Percentiles rank a stretch among this genome's conserved stretches.
These are phyloP conservation scores for Nomada ruficornis DNA, from an alignment of 2,888 invertebrate species.

Conservation along the genomic window DNA sequence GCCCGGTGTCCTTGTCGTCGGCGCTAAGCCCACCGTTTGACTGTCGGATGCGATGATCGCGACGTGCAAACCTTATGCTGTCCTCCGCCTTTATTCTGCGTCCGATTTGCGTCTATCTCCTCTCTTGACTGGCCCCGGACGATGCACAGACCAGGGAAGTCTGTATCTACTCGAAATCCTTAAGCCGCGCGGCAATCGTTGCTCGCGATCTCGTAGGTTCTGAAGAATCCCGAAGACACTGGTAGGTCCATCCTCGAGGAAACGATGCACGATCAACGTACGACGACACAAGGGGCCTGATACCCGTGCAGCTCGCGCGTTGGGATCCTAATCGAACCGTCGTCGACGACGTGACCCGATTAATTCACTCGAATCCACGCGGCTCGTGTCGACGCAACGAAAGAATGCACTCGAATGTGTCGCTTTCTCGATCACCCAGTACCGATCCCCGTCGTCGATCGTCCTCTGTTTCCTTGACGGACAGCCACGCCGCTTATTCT, in stretches of 20 bases:
- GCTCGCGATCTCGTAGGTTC: constrained; percentile 57
- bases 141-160: constrained; percentile 4
- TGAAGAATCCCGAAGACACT: constrained; percentile 63
- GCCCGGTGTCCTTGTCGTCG: constrained; percentile 75
- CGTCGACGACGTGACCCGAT: constrained; percentile 5
- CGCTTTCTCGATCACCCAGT: background rate
- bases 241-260: constrained; percentile 71
- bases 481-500: background rate
- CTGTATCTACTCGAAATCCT: constrained; percentile 20
- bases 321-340: background rate
- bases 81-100: constrained; percentile 7
- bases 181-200: constrained; percentile 51
- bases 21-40: constrained; percentile 69
- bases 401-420: background rate
- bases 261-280: constrained; percentile 39
- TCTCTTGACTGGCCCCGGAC: background rate
- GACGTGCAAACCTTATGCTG: constrained; percentile 42
- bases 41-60: constrained; percentile 62
- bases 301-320: constrained; percentile 4
- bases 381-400: constrained; percentile 12
- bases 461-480: background rate
- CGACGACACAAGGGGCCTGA: constrained; percentile 1
- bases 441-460: background rate
- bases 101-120: constrained; percentile 23
- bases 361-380: constrained; percentile 8